Base-by-base conservation (phyloP, 2,888 invertebrate genomes). In the Schrankia costaestrigalis region DNA sequence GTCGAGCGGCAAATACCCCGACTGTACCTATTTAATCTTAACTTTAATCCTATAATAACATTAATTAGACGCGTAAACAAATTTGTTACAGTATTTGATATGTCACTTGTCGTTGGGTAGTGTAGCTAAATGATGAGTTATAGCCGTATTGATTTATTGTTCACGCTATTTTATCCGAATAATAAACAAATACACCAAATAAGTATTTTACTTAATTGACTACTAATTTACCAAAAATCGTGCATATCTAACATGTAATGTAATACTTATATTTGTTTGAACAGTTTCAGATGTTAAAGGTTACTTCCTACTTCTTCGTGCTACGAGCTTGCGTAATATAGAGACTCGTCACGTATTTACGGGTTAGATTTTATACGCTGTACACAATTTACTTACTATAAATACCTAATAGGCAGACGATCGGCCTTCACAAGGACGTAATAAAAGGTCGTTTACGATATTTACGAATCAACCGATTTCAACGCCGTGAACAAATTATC, bases 341-440 rank as follows among this genome's bases (percentile, higher is more conserved):
- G 46, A 65, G 56, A 66, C 70, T 61, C 71, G 63, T 71, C 73
- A 78, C 78, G 75, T 75, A 64, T 68, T 48, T 50, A 55, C 49
- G 57, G 58, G 52, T 70, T 63, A 59, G 43, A 65, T 68, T 68
- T 64, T 67, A 61, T 61, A 65, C 66, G 60, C 45, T 44, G 46
- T 59, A 58, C 60, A 67, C 53, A 56, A 60, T 56, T 62, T 60
- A 63, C 56, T 55, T 54, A 53, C 58, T 59, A 61, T 61, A 61
- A 61, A 56, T 53, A 21, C 10, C 3, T 25, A 55, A 66, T 68
- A 71, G 66, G 63, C 62, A 71, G 69, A 69, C 60, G 64, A 62
- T 68, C 75, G 79, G 73, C 83, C 82, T 84, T 83, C 75, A 50
- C 81, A 83, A 83, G 83, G 84, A 81, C 83, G 76, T 38, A 34